Evolutionary conservation across 2,113 vertebrate species (phyloP), one percentile per base, ranked within the genome.

Genomic region (Chlorodrepanis virens): DNA sequence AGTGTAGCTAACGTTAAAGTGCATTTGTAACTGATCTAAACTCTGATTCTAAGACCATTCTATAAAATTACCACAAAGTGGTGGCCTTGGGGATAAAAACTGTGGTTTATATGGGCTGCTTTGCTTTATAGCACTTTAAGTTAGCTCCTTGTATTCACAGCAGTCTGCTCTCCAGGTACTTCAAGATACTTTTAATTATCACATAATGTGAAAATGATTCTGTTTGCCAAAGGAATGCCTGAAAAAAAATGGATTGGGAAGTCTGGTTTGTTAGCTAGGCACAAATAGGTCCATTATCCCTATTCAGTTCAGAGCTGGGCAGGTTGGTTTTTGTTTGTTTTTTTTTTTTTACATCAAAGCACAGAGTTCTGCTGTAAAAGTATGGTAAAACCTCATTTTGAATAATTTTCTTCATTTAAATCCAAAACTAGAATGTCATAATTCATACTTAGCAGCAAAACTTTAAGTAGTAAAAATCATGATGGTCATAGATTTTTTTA

Each of bases 51-150:
- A 74, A 81, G 56, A 80, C 45, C 44, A 1, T 88, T 90, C 44
- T 47, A 6, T 80, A 19, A 87, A 95, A 90, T 94, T 88, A 83
- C 57, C 29, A 84, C 64, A 39, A 53, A 94, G 71, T 85, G 78
- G 75, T 33, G 50, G 68, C 67, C 77, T 67, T 83, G 63, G 56
- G 56, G 49, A 29, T 31, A 35, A 56, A 65, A 44, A 24, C 3
- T 28, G 29, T 71, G 40, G 31, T 85, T 92, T 76, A 21, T 82
- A 23, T 84, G 77, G 47, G 54, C 68, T 83, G 65, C 71, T 90
- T 59, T 53, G 37, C 49, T 93, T 76, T 54, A 3, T 76, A 77
- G 63, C 70, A 22, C 42, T 56, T 82, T 23, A 70, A 56, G 49
- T 93, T 72, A 57, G 71, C 54, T 77, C 18, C 79, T 83, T 77